Base-by-base conservation (phyloP, 2,797 vertebrate genomes). In the Carapus acus region DNA sequence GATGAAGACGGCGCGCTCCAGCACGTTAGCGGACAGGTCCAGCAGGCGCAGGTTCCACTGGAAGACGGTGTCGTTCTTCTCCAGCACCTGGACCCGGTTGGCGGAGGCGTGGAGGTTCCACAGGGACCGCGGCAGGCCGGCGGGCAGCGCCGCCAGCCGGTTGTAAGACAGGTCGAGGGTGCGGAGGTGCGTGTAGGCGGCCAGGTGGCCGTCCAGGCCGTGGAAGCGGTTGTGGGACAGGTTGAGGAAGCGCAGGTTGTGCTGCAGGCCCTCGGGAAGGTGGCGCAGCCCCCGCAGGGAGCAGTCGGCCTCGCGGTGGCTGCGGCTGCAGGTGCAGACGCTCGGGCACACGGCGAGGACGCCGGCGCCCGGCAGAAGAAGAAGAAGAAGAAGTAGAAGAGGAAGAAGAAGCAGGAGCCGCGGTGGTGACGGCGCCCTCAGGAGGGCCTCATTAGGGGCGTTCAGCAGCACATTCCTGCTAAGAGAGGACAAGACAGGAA, bases 21-120 rank as follows among this genome's bases (percentile, higher is more conserved):
- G 83, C 83, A 88, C 84, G 47, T 99, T 98, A 74, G 79, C 62
- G 1, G 96, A 97, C 65, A 98, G 77, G 57, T 98, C 94, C 0
- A 98, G 88, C 40, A 84, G 74, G 54, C 76, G 89, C 53, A 97
- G 89, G 48, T 99, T 98, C 96, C 96, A 98, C 80, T 96, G 94
- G 83, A 91, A 92, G 54, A 85, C 92, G 0, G 94, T 99, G 19
- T 97, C 93, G 2, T 95, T 91, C 83, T 99, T 98, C 63, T 92
- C 90, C 69, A 99, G 88, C 64, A 89, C 42, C 67, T 86, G 88
- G 51, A 99, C 88, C 50, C 80, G 89, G 83, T 99, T 98, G 75
- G 88, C 89, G 43, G 88, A 65, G 11, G 91, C 91, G 6, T 84
- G 78, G 60, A 98, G 85, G 65, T 93, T 90, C 96, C 96, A 99